Evolutionary conservation across 2,888 invertebrate species (phyloP).

Genomic region (Xanthia togata): DNA sequence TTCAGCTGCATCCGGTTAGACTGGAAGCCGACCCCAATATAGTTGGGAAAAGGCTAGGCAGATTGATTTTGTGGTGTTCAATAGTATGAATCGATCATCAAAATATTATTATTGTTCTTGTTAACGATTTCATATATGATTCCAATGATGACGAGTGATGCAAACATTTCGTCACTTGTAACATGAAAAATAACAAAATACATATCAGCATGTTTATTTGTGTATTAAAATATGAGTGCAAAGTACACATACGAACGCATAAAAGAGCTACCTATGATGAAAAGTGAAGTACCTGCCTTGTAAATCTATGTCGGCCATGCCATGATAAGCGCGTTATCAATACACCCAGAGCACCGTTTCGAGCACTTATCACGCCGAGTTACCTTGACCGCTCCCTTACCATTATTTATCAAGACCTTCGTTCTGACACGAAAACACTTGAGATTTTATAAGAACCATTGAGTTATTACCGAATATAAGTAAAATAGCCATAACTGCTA

Average conservation of each 20-base stretch:
- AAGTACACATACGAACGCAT: constrained; percentile 15
- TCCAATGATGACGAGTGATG: background rate
- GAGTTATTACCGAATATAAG: constrained; percentile 39
- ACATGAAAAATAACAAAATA: background rate
- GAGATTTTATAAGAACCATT: constrained; percentile 62
- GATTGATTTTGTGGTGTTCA: background rate
- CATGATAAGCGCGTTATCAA: constrained; percentile 62
- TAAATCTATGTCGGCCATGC: constrained; percentile 46
- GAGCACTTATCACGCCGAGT: constrained; percentile 51
- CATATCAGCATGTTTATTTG: background rate
- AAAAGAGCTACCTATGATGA: constrained; percentile 6
- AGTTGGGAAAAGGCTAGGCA: too few relatives aligned
- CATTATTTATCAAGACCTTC: constrained; percentile 68
- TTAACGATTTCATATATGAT: background rate
- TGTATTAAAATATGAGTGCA: constrained; percentile 13
- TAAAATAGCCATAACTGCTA: constrained; percentile 12
- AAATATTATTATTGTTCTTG: constrained; percentile 9
- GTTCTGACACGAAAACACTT: constrained; percentile 59
- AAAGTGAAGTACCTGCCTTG: constrained; percentile 33
- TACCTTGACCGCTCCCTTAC: constrained; percentile 72
- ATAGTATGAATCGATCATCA: constrained; percentile 6
- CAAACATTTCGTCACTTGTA: constrained; percentile 10
- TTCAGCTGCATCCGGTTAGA: too few relatives aligned
- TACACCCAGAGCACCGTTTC: constrained; percentile 16
- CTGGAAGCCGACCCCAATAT: too few relatives aligned